Base-by-base conservation (phyloP, 2,888 invertebrate species). In the Tinea pellionella region DNA sequence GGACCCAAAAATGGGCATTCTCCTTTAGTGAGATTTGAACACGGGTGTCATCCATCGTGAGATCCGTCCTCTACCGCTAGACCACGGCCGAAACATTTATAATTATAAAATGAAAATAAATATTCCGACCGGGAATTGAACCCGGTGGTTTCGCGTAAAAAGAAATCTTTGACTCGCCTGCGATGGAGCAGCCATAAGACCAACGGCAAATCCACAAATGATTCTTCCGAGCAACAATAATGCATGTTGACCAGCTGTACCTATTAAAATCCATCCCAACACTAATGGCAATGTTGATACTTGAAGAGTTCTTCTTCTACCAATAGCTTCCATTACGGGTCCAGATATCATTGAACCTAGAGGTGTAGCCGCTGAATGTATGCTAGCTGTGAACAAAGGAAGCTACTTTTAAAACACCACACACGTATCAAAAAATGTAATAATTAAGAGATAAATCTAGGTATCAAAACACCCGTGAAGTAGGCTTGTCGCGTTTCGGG, bases 291-390 rank as follows among this genome's bases (percentile, higher is more conserved):
- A 67, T 0, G 91, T 88, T 42, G 92, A 89, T 1, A 90, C 74
- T 68, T 93, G 90, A 60, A 94, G 75, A 6, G 92, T 90, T 29
- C 90, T 85, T 63, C 90, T 89, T 61, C 94, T 86, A 0, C 94
- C 94, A 66, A 92, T 89, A 42, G 86, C 86, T 67, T 94, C 94
- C 82, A 93, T 91, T 59, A 93, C 75, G 0, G 92, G 89, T 0
- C 93, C 94, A 0, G 93, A 92, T 37, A 92, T 66, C 67, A 94
- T 78, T 0, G 93, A 91, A 0, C 94, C 94, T 0, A 93, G 69
- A 0, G 94, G 94, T 0, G 94, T 93, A 0, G 94, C 93, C 61
- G 93, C 90, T 29, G 94, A 94, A 71, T 94, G 94, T 11, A 94
- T 90, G 67, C 93, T 93, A 2, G 94, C 94, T 94, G 80, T 19